phyloP scores from a whole-genome alignment of 1,140 invertebrate species.

The Ostrea edulis region DNA sequence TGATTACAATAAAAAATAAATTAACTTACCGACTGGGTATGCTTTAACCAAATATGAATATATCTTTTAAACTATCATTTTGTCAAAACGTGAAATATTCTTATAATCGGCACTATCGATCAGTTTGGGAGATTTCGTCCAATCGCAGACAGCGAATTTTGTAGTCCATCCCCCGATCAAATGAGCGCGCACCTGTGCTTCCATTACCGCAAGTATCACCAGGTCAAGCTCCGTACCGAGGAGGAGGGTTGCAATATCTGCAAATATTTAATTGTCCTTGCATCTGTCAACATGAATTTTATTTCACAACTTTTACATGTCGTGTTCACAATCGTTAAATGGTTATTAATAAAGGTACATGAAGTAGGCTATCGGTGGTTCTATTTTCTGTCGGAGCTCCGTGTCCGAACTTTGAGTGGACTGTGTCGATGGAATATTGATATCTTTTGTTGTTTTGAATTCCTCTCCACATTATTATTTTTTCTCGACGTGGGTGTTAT shows the following conservation, averaged over 20 bases:
- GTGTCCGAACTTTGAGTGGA: conserved; percentile 20
- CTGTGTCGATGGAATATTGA: not conserved
- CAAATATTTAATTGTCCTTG: conserved; percentile 36
- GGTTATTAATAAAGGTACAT: conserved; percentile 38
- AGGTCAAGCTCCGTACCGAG: conserved; percentile 20
- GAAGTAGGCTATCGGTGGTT: not conserved
- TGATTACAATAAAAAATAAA: conserved; percentile 25
- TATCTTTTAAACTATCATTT: conserved; percentile 36
- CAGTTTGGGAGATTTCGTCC: not conserved
- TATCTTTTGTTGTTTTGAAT: conserved; percentile 16
- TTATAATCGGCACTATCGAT: conserved; percentile 34
- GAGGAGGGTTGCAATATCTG: conserved; percentile 20
- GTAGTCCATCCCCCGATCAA: conserved; percentile 25
- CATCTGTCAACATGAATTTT: conserved; percentile 33
- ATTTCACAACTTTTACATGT: conserved; percentile 34
- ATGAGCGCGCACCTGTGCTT: conserved; percentile 26
- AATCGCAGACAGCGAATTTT: conserved; percentile 7
- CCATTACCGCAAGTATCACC: not conserved
- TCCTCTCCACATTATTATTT: conserved; percentile 4
- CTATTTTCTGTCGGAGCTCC: not conserved
- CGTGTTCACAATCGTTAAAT: conserved; percentile 25
- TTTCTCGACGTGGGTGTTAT: conserved; percentile 21
- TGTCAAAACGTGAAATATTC: conserved; percentile 37
- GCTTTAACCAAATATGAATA: conserved; percentile 38
- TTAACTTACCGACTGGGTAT: conserved; percentile 17